A percentile compares a stretch with the other conserved stretches of the same genome.
phyloP scores from a whole-genome alignment of 2,888 invertebrate species.

The Ischnura elegans region DNA sequence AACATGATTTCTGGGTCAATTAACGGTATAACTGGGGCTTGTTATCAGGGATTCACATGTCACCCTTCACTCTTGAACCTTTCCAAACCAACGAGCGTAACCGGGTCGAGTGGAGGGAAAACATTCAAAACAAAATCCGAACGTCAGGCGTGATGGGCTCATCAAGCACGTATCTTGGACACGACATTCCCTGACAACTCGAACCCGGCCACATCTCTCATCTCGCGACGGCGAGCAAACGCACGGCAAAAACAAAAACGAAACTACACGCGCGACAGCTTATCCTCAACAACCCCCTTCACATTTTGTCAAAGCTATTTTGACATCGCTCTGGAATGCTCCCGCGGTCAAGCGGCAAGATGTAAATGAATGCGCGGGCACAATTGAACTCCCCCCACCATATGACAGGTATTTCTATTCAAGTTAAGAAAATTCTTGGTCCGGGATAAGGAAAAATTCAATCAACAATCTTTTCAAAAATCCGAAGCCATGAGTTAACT shows the following conservation, averaged over 20 bases:
- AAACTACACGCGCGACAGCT: not conserved
- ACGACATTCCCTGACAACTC: not conserved
- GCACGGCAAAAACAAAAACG: not conserved
- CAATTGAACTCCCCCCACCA: not conserved
- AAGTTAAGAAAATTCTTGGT: not conserved
- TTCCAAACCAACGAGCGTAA: not conserved
- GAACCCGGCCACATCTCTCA: not conserved
- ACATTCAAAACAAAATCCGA: constrained; percentile 27
- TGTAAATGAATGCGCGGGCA: not conserved
- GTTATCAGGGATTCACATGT: not conserved
- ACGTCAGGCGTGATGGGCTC: not conserved
- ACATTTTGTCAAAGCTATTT: not conserved
- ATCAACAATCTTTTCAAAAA: not conserved
- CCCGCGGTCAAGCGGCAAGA: not conserved
- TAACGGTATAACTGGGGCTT: constrained; percentile 4
- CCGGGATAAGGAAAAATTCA: not conserved
- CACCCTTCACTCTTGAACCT: not conserved
- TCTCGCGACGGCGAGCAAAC: not conserved
- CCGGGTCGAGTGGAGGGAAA: not conserved
- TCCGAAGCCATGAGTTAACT: not conserved
- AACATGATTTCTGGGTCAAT: constrained; percentile 23
- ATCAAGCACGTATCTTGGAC: constrained; percentile 17
- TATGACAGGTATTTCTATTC: not conserved
- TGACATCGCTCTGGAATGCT: not conserved
- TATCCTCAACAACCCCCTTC: not conserved